Conservation (phyloP, 1,140 invertebrate genomes). For the Stenopsyche tienmushanensis region DNA sequence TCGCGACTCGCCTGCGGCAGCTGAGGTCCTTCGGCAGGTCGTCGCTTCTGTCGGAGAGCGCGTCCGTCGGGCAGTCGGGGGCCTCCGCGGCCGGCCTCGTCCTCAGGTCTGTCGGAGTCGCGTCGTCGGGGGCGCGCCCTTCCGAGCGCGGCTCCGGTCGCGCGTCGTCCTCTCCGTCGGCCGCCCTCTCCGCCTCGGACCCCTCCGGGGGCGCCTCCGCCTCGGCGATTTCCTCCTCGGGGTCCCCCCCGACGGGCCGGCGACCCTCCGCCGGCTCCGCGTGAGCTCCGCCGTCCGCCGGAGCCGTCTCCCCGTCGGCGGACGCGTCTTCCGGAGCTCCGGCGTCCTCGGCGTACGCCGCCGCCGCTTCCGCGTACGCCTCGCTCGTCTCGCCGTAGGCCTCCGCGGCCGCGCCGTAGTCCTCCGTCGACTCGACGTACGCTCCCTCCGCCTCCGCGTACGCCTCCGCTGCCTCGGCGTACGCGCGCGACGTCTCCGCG, state of each 20-base stretch:
- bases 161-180: constrained; percentile 18
- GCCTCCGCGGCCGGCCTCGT: constrained; percentile 47
- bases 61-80: constrained; percentile 47
- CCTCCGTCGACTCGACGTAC: constrained; percentile 40
- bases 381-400: neutral
- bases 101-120: constrained; percentile 55
- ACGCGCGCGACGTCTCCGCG: constrained; percentile 3
- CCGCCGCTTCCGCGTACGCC: neutral
- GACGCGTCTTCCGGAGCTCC: constrained; percentile 29
- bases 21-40: constrained; percentile 61
- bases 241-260: neutral
- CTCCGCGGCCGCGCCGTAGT: constrained; percentile 13
- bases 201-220: constrained; percentile 31
- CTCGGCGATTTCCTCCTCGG: neutral
- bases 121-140: constrained; percentile 43
- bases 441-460: constrained; percentile 4
- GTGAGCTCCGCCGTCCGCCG: constrained; percentile 6
- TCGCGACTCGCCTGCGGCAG: constrained; percentile 54
- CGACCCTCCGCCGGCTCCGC: neutral
- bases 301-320: neutral
- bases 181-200: constrained; percentile 21
- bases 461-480: neutral
- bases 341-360: neutral
- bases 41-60: constrained; percentile 51
- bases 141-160: constrained; percentile 44